These are phyloP conservation scores for Hermaeophaga mercurialis DNA, from an alignment of 2,888 invertebrate genomes.

Conservation along the genomic window DNA sequence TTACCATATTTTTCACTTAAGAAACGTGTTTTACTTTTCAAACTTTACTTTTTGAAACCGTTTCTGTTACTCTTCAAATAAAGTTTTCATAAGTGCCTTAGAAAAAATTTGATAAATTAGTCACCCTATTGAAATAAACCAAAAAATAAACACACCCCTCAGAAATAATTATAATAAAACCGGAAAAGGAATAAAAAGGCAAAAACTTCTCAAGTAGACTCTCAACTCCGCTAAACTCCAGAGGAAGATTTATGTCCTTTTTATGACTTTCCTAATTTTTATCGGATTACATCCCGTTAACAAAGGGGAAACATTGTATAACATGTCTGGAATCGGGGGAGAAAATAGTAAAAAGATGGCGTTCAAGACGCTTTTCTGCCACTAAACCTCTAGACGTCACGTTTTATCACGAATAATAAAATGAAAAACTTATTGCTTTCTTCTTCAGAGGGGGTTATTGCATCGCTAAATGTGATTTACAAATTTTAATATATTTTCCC, in stretches of 20 bases:
- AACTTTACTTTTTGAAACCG: no score
- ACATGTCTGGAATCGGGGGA: conserved; percentile 23
- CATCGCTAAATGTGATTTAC: conserved; percentile 1
- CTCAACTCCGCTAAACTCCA: conserved; percentile 29
- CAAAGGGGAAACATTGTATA: conserved; percentile 30
- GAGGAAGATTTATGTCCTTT: conserved; percentile 29
- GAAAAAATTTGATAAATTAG: conserved; percentile 18
- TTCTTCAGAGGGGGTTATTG: not conserved
- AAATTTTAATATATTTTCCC: conserved; percentile 6
- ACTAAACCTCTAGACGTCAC: conserved; percentile 16
- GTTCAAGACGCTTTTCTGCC: conserved; percentile 1
- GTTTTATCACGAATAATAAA: conserved; percentile 28
- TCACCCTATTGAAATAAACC: not conserved
- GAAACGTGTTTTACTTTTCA: no score
- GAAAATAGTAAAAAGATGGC: conserved; percentile 29
- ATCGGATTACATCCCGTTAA: conserved; percentile 28
- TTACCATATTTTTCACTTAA: no score
- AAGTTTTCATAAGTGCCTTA: not conserved
- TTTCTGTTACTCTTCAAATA: not conserved
- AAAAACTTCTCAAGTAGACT: conserved; percentile 29
- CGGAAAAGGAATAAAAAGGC: conserved; percentile 22
- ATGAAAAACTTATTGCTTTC: conserved; percentile 25
- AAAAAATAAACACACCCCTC: conserved; percentile 24
- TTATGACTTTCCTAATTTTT: conserved; percentile 34
- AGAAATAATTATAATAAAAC: conserved; percentile 29